Base-by-base conservation (phyloP, 2,113 vertebrate species). In the Mastomys natalensis region DNA sequence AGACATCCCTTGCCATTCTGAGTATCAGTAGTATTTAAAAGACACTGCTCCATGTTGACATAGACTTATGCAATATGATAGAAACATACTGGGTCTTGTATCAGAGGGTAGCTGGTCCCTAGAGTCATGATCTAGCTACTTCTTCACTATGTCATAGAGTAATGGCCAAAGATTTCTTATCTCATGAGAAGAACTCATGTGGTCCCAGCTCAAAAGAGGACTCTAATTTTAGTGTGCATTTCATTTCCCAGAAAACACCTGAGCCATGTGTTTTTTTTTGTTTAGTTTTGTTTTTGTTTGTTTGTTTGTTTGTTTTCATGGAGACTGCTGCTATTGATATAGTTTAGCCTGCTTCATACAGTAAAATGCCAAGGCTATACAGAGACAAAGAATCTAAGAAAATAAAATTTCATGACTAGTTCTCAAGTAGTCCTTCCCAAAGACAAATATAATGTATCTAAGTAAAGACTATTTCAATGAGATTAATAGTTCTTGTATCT, bases 401-500 rank as follows among this genome's bases (percentile, higher is more conserved):
- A 93, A 91, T 53, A 73, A 77, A 16, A 84, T 11, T 78, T 80
- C 22, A 7, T 5, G 0, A 95, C 21, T 93, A 11, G 51, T 72
- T 34, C 48, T 92, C 24, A 91, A 74, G 40, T 78, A 22, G 3
- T 66, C 64, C 51, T 55, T 19, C 3, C 24, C 73, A 81, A 95
- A 96, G 8, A 90, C 29, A 96, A 78, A 72, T 19, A 78, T 8
- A 74, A 81, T 7, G 7, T 12, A 60, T 66, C 45, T 4, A 10
- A 68, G 55, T 90, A 19, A 48, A 94, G 6, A 21, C n/a, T 95
- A 73, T 85, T 55, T 29, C 37, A 96, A n/a, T 93, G 10, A 84
- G 55, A 93, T 64, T 66, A 92, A 91, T 89, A 24, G 37, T 19
- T 80, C 45, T 5, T 62, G 26, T 31, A 96, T 15, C 40, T 72